Base-by-base conservation (phyloP, 2,797 vertebrate genomes). In the Carapus acus region DNA sequence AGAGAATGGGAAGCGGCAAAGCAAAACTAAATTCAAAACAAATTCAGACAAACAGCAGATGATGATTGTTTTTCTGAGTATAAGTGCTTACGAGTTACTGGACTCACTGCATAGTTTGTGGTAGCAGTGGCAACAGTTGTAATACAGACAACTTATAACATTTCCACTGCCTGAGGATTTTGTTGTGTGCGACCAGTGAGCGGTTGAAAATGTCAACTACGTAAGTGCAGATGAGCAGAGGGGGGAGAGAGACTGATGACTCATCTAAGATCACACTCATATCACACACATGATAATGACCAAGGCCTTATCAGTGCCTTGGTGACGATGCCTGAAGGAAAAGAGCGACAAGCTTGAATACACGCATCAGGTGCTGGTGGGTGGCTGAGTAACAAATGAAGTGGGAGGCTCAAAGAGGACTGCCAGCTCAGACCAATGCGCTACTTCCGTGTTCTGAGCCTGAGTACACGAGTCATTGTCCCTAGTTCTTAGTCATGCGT, bases 401-500 rank as follows among this genome's bases (percentile, higher is more conserved):
- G 69, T 73, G 70, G 75, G 49, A 40, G 34, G n/a, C 21, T 41
- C 23, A n/a, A 31, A 49, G 50, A 76, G 63, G 58, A 71, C 63
- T 67, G 59, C 36, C 58, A 39, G 69, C 36, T 59, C 46, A 14
- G 49, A 52, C 52, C 7, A 21, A 16, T 12, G 31, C 14, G 31
- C 9, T 36, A 45, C 19, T 42, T 39, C 49, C 16, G 3, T 21
- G 53, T 50, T 20, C 55, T 68, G 60, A 71, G 66, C 42, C 48
- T 56, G 58, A 71, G 23, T 42, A 62, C 52, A 79, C 82, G 76
- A 78, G 83, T 80, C 77, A 79, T 60, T 57, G 46, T 65, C 16
- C 44, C 82, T 83, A 77, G 46, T 65, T 15, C 44, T 83, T 83
- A 77, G 76, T 85, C 83, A 81, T 59, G 61, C 66, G 80, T 80